These are phyloP conservation scores for Taphrorychus bicolor DNA, from an alignment of 2,888 invertebrate genomes.

Conservation along the genomic window DNA sequence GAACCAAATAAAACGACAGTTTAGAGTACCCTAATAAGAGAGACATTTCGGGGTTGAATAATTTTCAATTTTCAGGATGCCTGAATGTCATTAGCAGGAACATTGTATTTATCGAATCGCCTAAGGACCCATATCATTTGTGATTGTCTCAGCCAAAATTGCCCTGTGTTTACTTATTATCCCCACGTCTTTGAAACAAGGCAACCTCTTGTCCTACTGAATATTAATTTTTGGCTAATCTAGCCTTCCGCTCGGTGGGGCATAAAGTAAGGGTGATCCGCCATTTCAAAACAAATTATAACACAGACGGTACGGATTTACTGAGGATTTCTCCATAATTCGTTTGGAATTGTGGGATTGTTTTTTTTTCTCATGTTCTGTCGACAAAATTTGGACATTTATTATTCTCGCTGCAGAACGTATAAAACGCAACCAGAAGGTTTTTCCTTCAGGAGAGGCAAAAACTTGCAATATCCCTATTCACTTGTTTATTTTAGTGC, in stretches of 20 bases:
- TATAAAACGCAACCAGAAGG: background rate
- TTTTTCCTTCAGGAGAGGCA: background rate
- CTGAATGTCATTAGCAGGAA: background rate
- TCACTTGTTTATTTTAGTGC: slow-evolving; percentile 9
- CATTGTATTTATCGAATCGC: background rate
- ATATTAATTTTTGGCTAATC: slow-evolving; percentile 21
- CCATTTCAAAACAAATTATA: slow-evolving; percentile 9
- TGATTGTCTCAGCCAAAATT: slow-evolving; percentile 13
- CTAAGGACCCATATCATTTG: background rate
- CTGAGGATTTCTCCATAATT: slow-evolving; percentile 1
- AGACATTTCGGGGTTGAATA: background rate
- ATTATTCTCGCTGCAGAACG: background rate
- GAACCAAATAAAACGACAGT: too few species aligned
- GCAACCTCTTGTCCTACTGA: slow-evolving; percentile 16
- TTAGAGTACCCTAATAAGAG: background rate
- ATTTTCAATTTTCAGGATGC: background rate
- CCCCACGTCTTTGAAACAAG: slow-evolving; percentile 18
- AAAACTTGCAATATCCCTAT: slow-evolving; percentile 5
- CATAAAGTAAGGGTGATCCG: slow-evolving; percentile 6
- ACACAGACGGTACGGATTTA: background rate
- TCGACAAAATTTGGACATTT: background rate
- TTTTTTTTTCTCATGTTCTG: background rate
- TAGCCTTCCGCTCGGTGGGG: slow-evolving; percentile 8
- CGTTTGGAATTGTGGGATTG: background rate
- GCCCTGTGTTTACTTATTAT: slow-evolving; percentile 9